These are phyloP conservation scores for Peromyscus maniculatus DNA, from an alignment of 2,113 vertebrate species.

Conservation along the genomic window DNA sequence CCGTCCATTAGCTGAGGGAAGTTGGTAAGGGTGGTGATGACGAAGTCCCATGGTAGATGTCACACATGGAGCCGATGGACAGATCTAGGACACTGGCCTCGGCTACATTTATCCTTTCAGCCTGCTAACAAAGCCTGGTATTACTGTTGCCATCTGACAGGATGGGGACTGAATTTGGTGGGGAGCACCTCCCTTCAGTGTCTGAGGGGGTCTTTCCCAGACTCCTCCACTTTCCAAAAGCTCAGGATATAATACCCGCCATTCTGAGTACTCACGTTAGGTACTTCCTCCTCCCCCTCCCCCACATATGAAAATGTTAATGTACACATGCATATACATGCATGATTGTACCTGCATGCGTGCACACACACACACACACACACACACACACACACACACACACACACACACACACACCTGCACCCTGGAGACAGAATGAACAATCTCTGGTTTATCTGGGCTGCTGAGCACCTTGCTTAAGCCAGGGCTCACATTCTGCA, in stretches of 20 bases:
- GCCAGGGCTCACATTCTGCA: background rate
- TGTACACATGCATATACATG: background rate
- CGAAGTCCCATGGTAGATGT: rapidly evolving
- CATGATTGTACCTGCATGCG: too few relatives aligned
- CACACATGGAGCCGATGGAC: rapidly evolving
- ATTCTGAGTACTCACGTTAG: background rate
- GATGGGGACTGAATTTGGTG: too few relatives aligned
- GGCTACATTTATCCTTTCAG: background rate
- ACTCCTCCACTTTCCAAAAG: background rate
- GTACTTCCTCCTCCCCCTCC: background rate
- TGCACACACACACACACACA: background rate
- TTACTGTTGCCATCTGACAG: background rate
- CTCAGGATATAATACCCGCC: background rate
- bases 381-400: background rate
- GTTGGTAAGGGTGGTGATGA: background rate
- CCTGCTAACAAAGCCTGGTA: background rate
- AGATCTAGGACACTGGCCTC: background rate
- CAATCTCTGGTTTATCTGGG: too few relatives aligned
- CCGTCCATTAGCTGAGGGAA: background rate
- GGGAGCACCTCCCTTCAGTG: background rate
- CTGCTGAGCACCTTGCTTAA: background rate
- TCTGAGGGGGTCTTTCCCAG: background rate
- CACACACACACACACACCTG: background rate
- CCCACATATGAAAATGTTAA: background rate
- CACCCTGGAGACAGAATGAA: background rate